Evolutionary conservation across 2,888 invertebrate species (phyloP), one percentile per base, ranked within the genome.

Genomic region (Aspidiotus rigidus): DNA sequence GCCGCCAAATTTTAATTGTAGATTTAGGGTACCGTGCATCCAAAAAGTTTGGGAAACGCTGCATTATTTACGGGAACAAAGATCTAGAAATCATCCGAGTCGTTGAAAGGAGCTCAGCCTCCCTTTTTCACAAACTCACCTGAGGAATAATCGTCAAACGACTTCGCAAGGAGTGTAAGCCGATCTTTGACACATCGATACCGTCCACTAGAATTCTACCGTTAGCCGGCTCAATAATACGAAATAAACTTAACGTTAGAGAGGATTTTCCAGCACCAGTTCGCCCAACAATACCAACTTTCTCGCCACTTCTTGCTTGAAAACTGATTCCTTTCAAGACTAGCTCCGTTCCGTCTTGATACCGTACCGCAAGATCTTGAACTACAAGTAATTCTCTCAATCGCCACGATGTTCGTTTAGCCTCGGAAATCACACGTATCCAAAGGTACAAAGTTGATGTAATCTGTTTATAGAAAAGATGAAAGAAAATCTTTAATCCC

Each of bases 401-500:
- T 95, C 2, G 96, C 92, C 0, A 97, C 96, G 75, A 97, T 94
- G 78, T 97, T 97, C 0, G 96, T 94, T 81, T 98, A 57, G 98
- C 89, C 77, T 97, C 96, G 1, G 93, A 92, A 0, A 93, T 90
- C 92, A 95, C 94, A 73, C 96, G 83, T 39, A 98, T 95, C 74
- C 97, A 81, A 93, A 95, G 95, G 80, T 96, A 98, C 56, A 98
- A 81, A 0, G 93, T 94, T 83, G 93, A 93, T 0, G 97, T 97
- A 71, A 93, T 89, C 90, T 93, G 28, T 70, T 70, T 64, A 44
- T 63, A 54, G 42, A 28, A 28, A 7, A 57, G n/a, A 16, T 16
- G 28, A 57, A 10, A 17, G 16, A 17, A 5, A 57, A 57, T 7
- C 6, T 28, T 28, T 28, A 5, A 1, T 1, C 5, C 28, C 28